phyloP scores from a whole-genome alignment of 2,888 invertebrate species.

The Psococerastis gibbosa region DNA sequence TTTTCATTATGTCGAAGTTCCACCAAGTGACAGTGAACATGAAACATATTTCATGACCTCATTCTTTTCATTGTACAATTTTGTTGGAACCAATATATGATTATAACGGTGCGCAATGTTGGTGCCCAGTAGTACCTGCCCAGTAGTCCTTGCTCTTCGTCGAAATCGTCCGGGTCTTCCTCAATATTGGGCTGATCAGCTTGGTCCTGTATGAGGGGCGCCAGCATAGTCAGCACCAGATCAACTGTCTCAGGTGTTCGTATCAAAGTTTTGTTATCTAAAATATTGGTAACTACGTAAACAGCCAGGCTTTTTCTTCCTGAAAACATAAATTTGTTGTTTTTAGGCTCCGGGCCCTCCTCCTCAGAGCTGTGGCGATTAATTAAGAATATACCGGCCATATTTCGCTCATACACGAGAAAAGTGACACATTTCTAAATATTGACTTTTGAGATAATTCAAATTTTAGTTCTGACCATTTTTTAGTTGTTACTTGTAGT shows the following conservation, averaged over 20 bases:
- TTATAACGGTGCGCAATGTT: neutral
- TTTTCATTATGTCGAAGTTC: too few species aligned
- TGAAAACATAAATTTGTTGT: constrained; percentile 22
- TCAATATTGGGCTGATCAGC: constrained; percentile 42
- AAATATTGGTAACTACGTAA: constrained; percentile 72
- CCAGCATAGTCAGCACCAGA: constrained; percentile 55
- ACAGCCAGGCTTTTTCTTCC: constrained; percentile 72
- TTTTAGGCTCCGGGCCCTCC: too few species aligned
- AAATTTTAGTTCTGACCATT: too few species aligned
- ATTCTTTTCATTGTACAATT: too few species aligned
- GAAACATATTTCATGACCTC: too few species aligned
- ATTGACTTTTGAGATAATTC: too few species aligned
- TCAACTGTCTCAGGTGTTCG: constrained; percentile 79
- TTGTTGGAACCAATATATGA: constrained; percentile 5
- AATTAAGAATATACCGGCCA: too few species aligned
- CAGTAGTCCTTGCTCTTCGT: constrained; percentile 86
- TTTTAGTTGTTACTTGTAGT: too few species aligned
- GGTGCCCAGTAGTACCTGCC: constrained; percentile 60
- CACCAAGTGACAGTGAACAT: too few species aligned
- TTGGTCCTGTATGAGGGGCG: constrained; percentile 73
- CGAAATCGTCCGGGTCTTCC: constrained; percentile 80
- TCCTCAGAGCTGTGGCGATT: too few species aligned
- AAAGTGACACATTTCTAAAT: too few species aligned
- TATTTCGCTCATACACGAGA: too few species aligned
- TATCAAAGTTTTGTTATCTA: constrained; percentile 77